Percentiles rank a stretch among this genome's conserved stretches.
phyloP scores from a whole-genome alignment of 2,888 invertebrate genomes.

The Pseudococcus longispinus region DNA sequence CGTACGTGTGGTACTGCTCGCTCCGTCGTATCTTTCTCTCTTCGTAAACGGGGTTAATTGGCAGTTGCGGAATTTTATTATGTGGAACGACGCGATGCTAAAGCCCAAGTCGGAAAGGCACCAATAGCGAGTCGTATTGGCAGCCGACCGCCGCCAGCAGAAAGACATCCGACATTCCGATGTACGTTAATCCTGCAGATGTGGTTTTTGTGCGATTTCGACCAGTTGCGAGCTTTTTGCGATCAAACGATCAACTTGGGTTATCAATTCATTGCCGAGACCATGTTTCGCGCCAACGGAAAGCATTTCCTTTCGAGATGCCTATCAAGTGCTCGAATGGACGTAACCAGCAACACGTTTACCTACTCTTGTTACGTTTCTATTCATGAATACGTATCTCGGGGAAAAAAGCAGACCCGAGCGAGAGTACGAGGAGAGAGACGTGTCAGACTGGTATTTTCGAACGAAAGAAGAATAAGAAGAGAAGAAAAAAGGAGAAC shows the following conservation, averaged over 20 bases:
- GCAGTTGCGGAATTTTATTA: conserved; percentile 33
- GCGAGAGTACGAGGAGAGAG: not conserved
- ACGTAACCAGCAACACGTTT: no score
- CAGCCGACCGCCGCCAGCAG: not conserved
- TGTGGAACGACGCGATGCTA: not conserved
- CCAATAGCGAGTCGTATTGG: not conserved
- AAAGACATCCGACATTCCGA: not conserved
- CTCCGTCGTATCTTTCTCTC: not conserved
- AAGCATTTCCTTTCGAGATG: no score
- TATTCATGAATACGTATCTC: not conserved
- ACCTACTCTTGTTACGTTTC: no score
- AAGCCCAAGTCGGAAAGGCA: not conserved
- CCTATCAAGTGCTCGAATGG: no score
- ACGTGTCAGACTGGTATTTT: not conserved
- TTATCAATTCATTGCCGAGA: no score
- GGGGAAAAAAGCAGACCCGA: not conserved
- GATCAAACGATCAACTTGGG: no score
- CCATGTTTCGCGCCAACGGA: no score
- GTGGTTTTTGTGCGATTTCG: no score
- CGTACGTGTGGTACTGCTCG: not conserved
- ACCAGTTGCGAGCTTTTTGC: no score
- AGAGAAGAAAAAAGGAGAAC: not conserved
- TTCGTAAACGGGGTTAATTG: conserved; percentile 23
- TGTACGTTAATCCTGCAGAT: no score
- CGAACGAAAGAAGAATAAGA: not conserved